A percentile compares a stretch with the other conserved stretches of the same genome.
These are phyloP conservation scores for Aphelinus atriplicis DNA, from an alignment of 1,140 invertebrate genomes.

Conservation along the genomic window DNA sequence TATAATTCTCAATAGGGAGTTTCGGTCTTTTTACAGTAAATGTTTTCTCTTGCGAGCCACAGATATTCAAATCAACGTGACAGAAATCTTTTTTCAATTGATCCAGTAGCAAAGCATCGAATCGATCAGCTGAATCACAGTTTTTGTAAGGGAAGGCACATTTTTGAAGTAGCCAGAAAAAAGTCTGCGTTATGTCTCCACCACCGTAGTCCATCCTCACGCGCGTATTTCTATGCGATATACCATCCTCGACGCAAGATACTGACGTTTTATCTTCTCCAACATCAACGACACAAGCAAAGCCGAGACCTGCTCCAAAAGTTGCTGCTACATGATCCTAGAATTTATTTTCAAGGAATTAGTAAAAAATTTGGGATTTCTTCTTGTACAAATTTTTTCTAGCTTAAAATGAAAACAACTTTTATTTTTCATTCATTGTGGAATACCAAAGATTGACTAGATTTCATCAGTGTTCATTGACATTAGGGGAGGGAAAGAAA, in stretches of 20 bases:
- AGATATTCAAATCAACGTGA: constrained; percentile 89
- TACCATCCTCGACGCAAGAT: constrained; percentile 95
- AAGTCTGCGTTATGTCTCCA: constrained; percentile 86
- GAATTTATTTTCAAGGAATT: not conserved
- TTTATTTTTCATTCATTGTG: not conserved
- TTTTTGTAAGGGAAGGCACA: constrained; percentile 89
- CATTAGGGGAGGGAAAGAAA: too few species aligned
- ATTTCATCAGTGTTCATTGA: too few species aligned
- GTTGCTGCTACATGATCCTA: constrained; percentile 92
- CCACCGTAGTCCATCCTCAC: constrained; percentile 89
- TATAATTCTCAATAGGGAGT: constrained; percentile 78
- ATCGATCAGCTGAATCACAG: constrained; percentile 75
- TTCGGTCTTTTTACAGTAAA: constrained; percentile 81
- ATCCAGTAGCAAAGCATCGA: constrained; percentile 80
- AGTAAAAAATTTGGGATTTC: too few species aligned
- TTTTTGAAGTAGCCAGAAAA: constrained; percentile 87
- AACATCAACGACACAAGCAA: constrained; percentile 94
- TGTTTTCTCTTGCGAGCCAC: constrained; percentile 83
- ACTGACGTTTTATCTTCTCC: constrained; percentile 96
- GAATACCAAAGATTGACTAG: too few species aligned
- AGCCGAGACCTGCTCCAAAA: constrained; percentile 91
- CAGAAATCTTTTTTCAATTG: constrained; percentile 91
- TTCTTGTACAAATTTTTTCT: too few species aligned
- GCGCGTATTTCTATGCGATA: constrained; percentile 88
- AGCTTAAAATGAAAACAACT: too few species aligned